Conservation (phyloP, 2,113 vertebrate species). For the Ceyx margarethae region DNA sequence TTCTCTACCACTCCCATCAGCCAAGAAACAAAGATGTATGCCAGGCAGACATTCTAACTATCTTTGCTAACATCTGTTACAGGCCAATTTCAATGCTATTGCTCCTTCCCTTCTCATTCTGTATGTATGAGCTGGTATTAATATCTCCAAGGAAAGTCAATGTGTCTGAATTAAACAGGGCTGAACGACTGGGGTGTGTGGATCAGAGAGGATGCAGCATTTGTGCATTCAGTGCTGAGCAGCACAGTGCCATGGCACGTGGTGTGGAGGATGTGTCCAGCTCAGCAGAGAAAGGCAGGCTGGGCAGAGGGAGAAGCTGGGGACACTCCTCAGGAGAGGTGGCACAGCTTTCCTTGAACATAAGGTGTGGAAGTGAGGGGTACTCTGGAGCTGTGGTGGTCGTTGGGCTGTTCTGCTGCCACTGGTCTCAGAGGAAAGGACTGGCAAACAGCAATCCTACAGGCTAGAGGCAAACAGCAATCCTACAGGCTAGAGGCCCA, state of each 20-base stretch:
- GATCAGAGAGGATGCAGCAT: background rate
- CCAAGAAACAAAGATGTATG: conserved; percentile 3
- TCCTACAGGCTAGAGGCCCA: too few relatives aligned
- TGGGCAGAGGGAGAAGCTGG: background rate
- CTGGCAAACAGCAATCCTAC: accelerated
- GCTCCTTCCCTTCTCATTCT: background rate
- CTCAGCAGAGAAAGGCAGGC: background rate
- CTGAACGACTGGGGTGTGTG: background rate
- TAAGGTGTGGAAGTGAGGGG: background rate
- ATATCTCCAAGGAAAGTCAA: conserved; percentile 26
- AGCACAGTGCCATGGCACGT: accelerated
- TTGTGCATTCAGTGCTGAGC: background rate
- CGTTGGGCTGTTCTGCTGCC: background rate
- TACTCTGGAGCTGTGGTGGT: background rate
- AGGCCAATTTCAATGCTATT: background rate
- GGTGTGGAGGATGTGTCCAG: accelerated
- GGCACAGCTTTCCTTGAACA: background rate
- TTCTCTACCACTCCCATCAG: background rate
- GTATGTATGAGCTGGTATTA: conserved; percentile 42
- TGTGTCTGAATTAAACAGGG: background rate
- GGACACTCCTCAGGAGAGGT: accelerated
- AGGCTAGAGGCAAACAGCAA: background rate
- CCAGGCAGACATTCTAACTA: background rate
- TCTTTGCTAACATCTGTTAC: conserved; percentile 21
- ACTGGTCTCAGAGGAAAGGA: background rate